Percentiles rank a stretch among this genome's conserved stretches.
phyloP scores from a whole-genome alignment of 2,888 invertebrate genomes.

The Cosmopolites sordidus region DNA sequence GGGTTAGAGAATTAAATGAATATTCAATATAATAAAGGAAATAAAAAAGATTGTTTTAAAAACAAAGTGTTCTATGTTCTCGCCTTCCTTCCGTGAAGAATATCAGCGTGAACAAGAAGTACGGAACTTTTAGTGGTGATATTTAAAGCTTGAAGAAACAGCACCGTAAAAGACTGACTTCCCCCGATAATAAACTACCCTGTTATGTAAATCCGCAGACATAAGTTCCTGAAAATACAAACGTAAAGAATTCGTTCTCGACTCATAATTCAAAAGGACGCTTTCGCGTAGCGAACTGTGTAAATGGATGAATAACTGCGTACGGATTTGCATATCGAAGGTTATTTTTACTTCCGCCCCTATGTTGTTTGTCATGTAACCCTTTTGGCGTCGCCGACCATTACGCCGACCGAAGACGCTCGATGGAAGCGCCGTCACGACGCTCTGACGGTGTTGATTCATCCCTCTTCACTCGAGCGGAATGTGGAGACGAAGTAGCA shows the following conservation, averaged over 20 bases:
- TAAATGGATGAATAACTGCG: constrained; percentile 48
- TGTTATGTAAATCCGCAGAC: constrained; percentile 30
- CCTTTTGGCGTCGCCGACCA: constrained; percentile 41
- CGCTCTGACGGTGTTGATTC: constrained; percentile 24
- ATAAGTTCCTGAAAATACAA: constrained; percentile 17
- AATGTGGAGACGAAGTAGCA: constrained; percentile 20
- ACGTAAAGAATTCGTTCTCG: constrained; percentile 37
- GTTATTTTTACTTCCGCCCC: constrained; percentile 48
- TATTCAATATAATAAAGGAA: no score
- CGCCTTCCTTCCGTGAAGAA: no score
- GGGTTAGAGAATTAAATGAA: no score
- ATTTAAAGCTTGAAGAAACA: not conserved
- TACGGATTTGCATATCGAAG: constrained; percentile 48
- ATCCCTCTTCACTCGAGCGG: constrained; percentile 23
- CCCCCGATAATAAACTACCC: constrained; percentile 34
- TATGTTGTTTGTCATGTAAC: constrained; percentile 47
- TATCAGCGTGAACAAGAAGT: no score
- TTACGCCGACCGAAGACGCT: constrained; percentile 32
- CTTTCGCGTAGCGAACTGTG: constrained; percentile 36
- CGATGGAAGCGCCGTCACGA: constrained; percentile 14
- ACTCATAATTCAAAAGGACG: constrained; percentile 32
- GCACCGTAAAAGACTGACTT: not conserved
- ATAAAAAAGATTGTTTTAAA: no score
- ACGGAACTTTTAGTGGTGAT: not conserved
- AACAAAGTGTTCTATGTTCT: no score